These are phyloP conservation scores for Cepphus grylle DNA, from an alignment of 2,113 vertebrate species.

Conservation along the genomic window DNA sequence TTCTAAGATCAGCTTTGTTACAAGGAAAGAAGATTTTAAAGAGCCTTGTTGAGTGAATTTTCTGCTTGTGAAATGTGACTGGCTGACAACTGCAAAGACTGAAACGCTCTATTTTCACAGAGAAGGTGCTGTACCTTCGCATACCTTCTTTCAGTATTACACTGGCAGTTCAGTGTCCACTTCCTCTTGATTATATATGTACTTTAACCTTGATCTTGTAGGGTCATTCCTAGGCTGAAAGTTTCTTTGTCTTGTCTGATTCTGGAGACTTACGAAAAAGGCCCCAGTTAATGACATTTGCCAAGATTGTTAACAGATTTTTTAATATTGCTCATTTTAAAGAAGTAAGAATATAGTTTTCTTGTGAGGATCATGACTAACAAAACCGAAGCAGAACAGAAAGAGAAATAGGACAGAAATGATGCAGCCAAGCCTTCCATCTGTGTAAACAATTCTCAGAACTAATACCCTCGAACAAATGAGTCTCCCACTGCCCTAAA, in stretches of 20 bases:
- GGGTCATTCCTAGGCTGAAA: neutral
- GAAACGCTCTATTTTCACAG: neutral
- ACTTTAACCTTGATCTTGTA: neutral
- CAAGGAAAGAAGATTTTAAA: slow-evolving; percentile 11
- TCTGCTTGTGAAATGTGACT: slow-evolving; percentile 22
- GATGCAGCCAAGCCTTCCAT: slow-evolving; percentile 43
- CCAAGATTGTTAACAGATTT: neutral
- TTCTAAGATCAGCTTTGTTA: slow-evolving; percentile 69
- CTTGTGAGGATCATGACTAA: neutral
- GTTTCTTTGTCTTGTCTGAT: neutral
- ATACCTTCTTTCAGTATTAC: neutral
- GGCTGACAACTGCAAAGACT: neutral
- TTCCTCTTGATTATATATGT: neutral
- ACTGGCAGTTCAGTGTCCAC: neutral
- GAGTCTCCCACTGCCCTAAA: slow-evolving; percentile 32
- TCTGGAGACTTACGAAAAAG: neutral
- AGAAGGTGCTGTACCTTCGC: neutral
- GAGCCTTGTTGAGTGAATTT: neutral
- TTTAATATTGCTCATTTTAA: slow-evolving; percentile 36
- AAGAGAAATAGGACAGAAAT: slow-evolving; percentile 30
- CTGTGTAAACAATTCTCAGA: slow-evolving; percentile 64
- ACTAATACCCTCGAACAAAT: slow-evolving; percentile 33
- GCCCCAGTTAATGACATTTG: neutral
- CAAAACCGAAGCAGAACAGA: slow-evolving; percentile 24
- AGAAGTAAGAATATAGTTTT: neutral